phyloP scores from a whole-genome alignment of 2,888 invertebrate species.

The Latrodectus hesperus region DNA sequence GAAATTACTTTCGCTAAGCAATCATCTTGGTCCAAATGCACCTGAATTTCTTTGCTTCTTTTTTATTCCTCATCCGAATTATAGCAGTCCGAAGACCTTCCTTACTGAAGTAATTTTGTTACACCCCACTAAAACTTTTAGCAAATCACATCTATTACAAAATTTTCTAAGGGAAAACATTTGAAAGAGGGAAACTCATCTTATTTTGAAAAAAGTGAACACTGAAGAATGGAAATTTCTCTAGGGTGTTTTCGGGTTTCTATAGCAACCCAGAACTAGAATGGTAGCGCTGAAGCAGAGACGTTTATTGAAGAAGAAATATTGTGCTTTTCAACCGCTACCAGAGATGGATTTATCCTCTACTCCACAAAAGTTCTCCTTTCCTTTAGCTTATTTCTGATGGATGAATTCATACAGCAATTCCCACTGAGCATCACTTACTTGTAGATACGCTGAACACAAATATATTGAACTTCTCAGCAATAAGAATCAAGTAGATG shows the following conservation, averaged over 20 bases:
- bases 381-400: constrained; percentile 30
- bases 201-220: constrained; percentile 23
- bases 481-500: too few species aligned
- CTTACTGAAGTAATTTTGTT: background rate
- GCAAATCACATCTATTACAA: background rate
- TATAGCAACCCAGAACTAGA: constrained; percentile 41
- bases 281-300: constrained; percentile 25
- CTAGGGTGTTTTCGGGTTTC: constrained; percentile 45
- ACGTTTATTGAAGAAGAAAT: constrained; percentile 58
- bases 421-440: background rate
- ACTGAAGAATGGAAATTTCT: constrained; percentile 56
- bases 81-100: background rate
- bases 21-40: background rate
- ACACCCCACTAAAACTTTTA: background rate
- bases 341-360: constrained; percentile 45
- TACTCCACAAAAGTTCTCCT: constrained; percentile 22
- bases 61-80: background rate
- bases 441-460: too few species aligned
- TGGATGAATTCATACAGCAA: constrained; percentile 40
- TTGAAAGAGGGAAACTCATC: constrained; percentile 22
- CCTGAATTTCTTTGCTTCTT: background rate
- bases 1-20: background rate
- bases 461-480: too few species aligned
- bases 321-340: constrained; percentile 37
- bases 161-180: constrained; percentile 36